Base-by-base conservation (phyloP, 2,113 vertebrate genomes). In the Orthonyx spaldingii region DNA sequence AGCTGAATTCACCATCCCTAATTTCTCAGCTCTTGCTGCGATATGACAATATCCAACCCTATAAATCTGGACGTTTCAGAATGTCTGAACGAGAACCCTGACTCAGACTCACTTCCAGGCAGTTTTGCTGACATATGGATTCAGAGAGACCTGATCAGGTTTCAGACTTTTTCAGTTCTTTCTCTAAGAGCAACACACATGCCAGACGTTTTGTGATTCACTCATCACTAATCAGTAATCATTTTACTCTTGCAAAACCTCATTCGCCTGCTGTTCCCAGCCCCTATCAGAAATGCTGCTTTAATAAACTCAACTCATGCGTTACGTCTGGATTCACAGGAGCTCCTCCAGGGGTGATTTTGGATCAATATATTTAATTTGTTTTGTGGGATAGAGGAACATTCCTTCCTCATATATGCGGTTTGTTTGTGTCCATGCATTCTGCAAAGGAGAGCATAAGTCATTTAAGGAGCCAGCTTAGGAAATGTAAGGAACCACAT, bases 181-280 rank as follows among this genome's bases (percentile, higher is more conserved):
- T 96, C 84, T 84, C 79, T 96, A 78, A 92, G 80, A 80, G 81
- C 82, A 81, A 81, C 85, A 93, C 12, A 41, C 26, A 71, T 16
- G 56, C 85, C 88, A 95, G 93, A 95, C 3, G 1, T 87, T 93
- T 92, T 78, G 83, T 47, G 76, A 94, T 96, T 92, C 90, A 92
- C 88, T 96, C 96, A 87, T 95, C 92, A 90, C 86, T 95, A 96
- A 94, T 87, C 95, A 96, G 94, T 90, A 96, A 85, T 55, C 56
- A 52, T 90, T 85, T 72, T 26, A 77, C 71, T 90, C 60, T 81
- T 88, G 87, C 92, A 96, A 96, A 97, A 93, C 92, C 41, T 86
- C 88, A 44, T 19, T 75, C 0, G 3, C 35, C 52, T 79, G 72
- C 80, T 65, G 64, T 60, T 94, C 60, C 80, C 72, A 94, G 64